Evolutionary conservation across 2,888 invertebrate species (phyloP), one percentile per base, ranked within the genome.

Genomic region (Drosophila paranaensis): DNA sequence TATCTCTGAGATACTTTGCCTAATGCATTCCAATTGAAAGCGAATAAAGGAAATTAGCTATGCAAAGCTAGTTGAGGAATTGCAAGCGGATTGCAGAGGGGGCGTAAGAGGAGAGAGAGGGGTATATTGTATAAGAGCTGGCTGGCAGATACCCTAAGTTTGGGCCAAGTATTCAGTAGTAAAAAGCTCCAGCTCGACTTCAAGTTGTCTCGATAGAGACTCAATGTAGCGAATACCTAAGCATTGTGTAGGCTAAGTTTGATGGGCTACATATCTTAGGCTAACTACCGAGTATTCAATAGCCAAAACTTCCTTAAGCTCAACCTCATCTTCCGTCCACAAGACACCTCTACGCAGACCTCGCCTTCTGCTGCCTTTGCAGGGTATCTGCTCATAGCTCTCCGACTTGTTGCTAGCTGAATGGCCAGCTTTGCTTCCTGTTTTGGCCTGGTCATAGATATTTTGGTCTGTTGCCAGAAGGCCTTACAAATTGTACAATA

Each of bases 381-480:
- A 53, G 51, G 37, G 51, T 37, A 61, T 35, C 13, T 43, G 2
- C 6, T 14, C 11, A 25, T 16, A 10, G 6, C 30, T 9, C 30
- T 4, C n/a, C 4, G 51, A 37, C 35, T 53, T 53, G 51, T 53
- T 53, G 51, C 51, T n/a, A 13, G 2, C 30, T 33, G 11, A 35
- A 37, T 48, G 14, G 35, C 35, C 8, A n/a, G 20, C 16, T n/a
- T 33, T 6, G 27, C 56, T 56, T 42, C 14, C 42, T 14, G 33
- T 33, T 25, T 6, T n/a, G 37, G 27, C n/a, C 54, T 14, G 42
- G 50, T 8, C 50, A 37, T 6, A 14, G 33, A 42, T 53, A 30
- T 43, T 50, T 67, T 43, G 42, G 55, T 20, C 37, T 51, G 37
- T 56, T 45, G 70, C 70, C 70, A 69, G 64, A 25, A 25, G 45